phyloP scores from a whole-genome alignment of 2,888 invertebrate species.

The Doris montereyensis region DNA sequence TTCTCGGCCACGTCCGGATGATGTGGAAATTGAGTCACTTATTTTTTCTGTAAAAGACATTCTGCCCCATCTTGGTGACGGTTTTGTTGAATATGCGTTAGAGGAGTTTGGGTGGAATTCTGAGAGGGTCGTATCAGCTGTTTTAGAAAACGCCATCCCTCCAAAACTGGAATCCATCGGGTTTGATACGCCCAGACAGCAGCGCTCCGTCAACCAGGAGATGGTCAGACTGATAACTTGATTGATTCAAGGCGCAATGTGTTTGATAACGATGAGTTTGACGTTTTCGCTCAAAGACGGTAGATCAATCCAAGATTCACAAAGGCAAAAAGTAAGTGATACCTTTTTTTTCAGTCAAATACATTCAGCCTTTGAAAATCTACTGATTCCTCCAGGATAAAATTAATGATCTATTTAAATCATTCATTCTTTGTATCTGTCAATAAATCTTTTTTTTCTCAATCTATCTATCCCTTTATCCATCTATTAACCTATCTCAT shows the following conservation, averaged over 20 bases:
- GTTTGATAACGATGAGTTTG: constrained; percentile 84
- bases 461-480: no score
- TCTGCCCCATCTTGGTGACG: constrained; percentile 87
- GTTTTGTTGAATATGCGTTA: constrained; percentile 81
- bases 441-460: no score
- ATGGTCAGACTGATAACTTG: constrained; percentile 40
- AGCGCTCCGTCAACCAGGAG: constrained; percentile 31
- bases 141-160: constrained; percentile 84
- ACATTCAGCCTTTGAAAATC: no score
- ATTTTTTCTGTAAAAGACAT: constrained; percentile 79
- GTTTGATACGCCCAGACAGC: constrained; percentile 48
- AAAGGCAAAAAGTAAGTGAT: constrained; percentile 75
- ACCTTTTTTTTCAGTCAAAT: no score
- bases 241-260: constrained; percentile 78
- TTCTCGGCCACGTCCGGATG: constrained; percentile 57
- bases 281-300: constrained; percentile 80
- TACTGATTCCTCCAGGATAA: no score
- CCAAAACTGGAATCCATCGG: constrained; percentile 69
- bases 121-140: constrained; percentile 85
- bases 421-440: background rate
- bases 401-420: background rate
- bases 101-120: constrained; percentile 84
- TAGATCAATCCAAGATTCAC: constrained; percentile 74
- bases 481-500: no score
- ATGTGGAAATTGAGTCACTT: constrained; percentile 74